Base-by-base conservation (phyloP, 2,888 invertebrate species). In the Ennomos fuscantarius region DNA sequence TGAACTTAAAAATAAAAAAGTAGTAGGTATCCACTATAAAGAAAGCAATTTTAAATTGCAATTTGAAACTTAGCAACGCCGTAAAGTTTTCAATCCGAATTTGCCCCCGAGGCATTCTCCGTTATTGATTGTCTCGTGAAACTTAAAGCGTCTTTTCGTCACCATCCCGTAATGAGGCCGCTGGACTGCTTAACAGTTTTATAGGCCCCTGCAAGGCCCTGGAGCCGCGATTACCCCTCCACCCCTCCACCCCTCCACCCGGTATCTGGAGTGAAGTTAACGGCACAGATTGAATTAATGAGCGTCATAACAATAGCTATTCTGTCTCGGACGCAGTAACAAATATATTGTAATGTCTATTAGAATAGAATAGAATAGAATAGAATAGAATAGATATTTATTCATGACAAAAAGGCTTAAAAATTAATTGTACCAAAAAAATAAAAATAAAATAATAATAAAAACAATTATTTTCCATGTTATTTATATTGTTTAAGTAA, bases 201-300 rank as follows among this genome's bases (percentile, higher is more conserved):
- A 42, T 43, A 43, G 40, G 42, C n/a, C n/a, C n/a, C n/a, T n/a
- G n/a, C 35, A 24, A 6, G 24, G 2, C 9, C 11, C 32, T 43
- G 15, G 11, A 36, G 36, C 55, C 55, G 13, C 58, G 50, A 55
- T 55, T 37, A 51, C 52, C 41, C 31, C 39, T 11, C 36, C 47
- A 47, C 39, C 32, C 10, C 41, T 31, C 41, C 9, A 31, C 31
- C 40, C 24, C 41, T 36, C 15, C 15, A 15, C 15, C 15, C 15
- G 15, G 8, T 10, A 50, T 40, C 12, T 32, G 46, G 36, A 32
- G 37, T 11, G 32, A 56, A 60, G 53, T 54, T 63, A 63, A 59
- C 54, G 59, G 53, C 59, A 44, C 56, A 56, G 59, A 60, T 63
- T 63, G 56, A 51, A 60, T 60, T 51, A 60, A 63, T 56, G 62